Evolutionary conservation across 2,113 vertebrate genomes (phyloP), one percentile per base, ranked within the genome.

Genomic region (Oreocharis arfaki): DNA sequence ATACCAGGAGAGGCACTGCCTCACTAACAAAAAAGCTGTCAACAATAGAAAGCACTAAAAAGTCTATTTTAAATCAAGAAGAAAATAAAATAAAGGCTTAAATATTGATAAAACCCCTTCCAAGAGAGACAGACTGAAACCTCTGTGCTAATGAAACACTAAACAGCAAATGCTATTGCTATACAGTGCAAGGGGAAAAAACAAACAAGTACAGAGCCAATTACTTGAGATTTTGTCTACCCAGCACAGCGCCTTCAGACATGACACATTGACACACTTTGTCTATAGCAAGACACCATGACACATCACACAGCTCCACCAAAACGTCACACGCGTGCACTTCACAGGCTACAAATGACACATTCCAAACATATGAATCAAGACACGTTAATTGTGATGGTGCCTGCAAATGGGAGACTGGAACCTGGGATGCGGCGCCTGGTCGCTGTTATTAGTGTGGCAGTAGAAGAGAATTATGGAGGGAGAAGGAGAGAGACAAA

Each of bases 1-100:
- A 99, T 99, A 99, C 98, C 98, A 98, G 98, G 98, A 99, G 98
- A 98, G 98, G 98, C 98, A 98, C 98, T 99, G 98, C 98, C 98
- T 99, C 98, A 98, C 98, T 98, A 98, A 98, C 98, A 99, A 97
- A 99, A 97, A 99, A 98, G 98, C 98, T 98, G 98, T 98, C 97
- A 97, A 98, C 97, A 97, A 98, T 73, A 98, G 97, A 97, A 95
- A 96, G 95, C 92, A 96, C 95, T 90, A 84, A 98, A 98, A 97
- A 96, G 97, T 97, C 93, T 96, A 93, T 98, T 98, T 98, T 97
- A 97, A 98, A 98, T 85, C 14, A 49, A 90, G 93, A 94, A 93
- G 76, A 91, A 70, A 94, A 90, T 84, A 95, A 79, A 95, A 84
- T 89, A 95, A 87, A 97, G 95, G 91, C 88, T 96, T 96, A 96